phyloP scores from a whole-genome alignment of 2,888 invertebrate species.

The Octodonta nipae region DNA sequence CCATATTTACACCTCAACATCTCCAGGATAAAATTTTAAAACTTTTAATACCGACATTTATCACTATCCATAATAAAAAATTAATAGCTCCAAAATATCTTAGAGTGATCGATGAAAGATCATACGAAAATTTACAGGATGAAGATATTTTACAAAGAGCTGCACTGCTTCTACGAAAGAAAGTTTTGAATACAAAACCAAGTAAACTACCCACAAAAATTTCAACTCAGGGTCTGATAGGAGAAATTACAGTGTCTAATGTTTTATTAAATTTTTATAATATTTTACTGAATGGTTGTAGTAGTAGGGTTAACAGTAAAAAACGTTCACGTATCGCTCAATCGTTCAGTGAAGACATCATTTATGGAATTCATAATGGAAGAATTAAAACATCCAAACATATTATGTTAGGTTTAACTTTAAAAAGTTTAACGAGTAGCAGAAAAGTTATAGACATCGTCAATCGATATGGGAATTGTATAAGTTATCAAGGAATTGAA shows the following conservation, averaged over 20 bases:
- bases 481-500: conserved; percentile 6
- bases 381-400: conserved; percentile 1
- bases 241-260: neutral
- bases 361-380: conserved; percentile 3
- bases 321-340: neutral
- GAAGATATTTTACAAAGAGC: conserved; percentile 7
- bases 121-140: neutral
- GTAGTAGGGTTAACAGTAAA: neutral
- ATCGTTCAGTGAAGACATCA: conserved; percentile 3
- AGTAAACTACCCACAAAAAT: conserved; percentile 2
- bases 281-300: neutral
- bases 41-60: neutral
- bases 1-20: neutral
- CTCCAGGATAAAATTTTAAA: neutral
- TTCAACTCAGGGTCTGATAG: conserved; percentile 1
- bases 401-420: conserved; percentile 1
- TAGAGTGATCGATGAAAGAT: conserved; percentile 2
- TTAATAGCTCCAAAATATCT: neutral
- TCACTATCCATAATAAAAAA: neutral
- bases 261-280: neutral
- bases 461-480: conserved; percentile 8
- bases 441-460: conserved; percentile 11
- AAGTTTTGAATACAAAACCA: neutral
- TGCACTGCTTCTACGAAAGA: conserved; percentile 5
- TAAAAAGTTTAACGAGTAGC: conserved; percentile 7